A percentile compares a stretch with the other conserved stretches of the same genome.
Conservation (phyloP, 92 coral and sea anemone species). For the Zoanthus gigantus region DNA sequence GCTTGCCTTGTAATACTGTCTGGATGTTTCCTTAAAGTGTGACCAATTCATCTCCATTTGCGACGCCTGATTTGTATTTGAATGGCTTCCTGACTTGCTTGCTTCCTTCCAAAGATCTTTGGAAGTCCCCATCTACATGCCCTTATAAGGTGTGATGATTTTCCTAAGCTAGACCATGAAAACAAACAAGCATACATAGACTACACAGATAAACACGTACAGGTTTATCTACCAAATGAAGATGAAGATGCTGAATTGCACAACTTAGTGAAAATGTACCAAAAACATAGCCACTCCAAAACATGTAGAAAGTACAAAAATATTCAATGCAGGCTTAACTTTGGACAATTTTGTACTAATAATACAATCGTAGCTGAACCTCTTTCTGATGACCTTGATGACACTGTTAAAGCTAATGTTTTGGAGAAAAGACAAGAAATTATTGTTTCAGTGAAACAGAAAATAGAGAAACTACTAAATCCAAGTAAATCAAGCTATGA, state of each 20-base stretch:
- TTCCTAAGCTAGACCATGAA: slow-evolving; percentile 6
- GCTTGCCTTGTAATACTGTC: no score
- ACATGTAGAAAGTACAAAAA: no score
- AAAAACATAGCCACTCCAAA: no score
- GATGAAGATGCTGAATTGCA: neutral
- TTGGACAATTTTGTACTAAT: neutral
- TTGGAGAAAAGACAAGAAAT: neutral
- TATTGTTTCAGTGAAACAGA: neutral
- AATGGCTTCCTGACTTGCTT: no score
- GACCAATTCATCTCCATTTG: no score
- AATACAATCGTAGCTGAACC: neutral
- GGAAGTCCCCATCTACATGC: no score
- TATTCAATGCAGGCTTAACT: no score
- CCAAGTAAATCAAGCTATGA: neutral
- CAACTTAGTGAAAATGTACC: no score
- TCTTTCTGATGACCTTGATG: neutral
- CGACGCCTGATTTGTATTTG: no score
- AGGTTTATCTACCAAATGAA: neutral
- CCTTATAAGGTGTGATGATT: neutral
- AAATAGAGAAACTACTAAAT: neutral
- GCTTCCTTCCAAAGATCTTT: no score
- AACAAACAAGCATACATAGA: slow-evolving; percentile 19
- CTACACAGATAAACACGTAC: slow-evolving; percentile 43
- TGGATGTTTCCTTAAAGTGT: no score
- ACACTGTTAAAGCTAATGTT: neutral